Evolutionary conservation across 2,888 invertebrate genomes (phyloP).

Genomic region (Steinernema carpocapsae): DNA sequence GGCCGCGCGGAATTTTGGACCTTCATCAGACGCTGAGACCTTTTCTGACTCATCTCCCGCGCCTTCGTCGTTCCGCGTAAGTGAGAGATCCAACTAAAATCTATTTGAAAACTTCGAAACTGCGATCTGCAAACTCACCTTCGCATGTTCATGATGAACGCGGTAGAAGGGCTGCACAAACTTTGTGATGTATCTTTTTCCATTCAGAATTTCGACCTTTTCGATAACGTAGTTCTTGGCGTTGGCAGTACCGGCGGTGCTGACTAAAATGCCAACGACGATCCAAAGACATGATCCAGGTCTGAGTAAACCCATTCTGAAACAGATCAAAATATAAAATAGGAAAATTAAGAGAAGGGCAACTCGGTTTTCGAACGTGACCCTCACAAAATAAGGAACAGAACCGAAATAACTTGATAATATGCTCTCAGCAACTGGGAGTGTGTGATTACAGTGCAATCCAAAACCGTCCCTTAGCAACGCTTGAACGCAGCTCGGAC

Average conservation of each 20-base stretch:
- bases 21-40: background rate
- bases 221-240: slow-evolving; percentile 15
- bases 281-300: too few species aligned
- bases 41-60: background rate
- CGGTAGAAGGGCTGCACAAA: slow-evolving; percentile 22
- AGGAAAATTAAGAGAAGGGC: too few species aligned
- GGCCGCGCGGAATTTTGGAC: slow-evolving; percentile 2
- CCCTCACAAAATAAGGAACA: too few species aligned
- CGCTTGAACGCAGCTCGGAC: too few species aligned
- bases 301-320: too few species aligned
- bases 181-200: background rate
- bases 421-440: too few species aligned
- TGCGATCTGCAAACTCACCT: background rate
- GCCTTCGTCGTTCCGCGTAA: background rate
- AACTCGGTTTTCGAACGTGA: too few species aligned
- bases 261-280: too few species aligned
- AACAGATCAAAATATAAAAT: too few species aligned
- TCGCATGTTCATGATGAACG: slow-evolving; percentile 20
- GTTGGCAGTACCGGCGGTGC: background rate
- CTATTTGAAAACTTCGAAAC: background rate
- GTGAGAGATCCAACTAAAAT: background rate
- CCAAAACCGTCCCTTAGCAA: too few species aligned
- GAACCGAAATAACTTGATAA: too few species aligned
- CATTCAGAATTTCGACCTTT: background rate
- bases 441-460: too few species aligned